Percentiles rank a stretch among this genome's conserved stretches.
phyloP scores from a whole-genome alignment of 2,113 vertebrate species.

The Tachysurus vachellii region DNA sequence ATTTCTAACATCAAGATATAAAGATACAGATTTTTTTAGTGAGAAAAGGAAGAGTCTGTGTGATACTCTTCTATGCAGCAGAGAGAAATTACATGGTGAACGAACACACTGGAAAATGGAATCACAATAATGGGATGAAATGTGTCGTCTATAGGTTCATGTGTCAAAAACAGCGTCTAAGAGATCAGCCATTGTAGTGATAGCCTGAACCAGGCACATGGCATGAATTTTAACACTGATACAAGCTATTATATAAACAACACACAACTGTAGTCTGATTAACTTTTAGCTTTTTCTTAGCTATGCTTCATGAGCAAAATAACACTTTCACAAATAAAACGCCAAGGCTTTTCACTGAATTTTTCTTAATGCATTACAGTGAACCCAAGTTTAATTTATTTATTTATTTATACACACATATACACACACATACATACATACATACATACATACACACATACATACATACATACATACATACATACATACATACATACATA shows the following conservation, averaged over 20 bases:
- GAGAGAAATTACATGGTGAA: neutral
- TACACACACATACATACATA: too few relatives aligned
- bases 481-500: too few relatives aligned
- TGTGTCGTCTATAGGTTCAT: neutral
- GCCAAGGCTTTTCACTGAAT: neutral
- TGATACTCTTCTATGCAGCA: neutral
- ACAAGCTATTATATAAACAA: neutral
- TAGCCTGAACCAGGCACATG: neutral
- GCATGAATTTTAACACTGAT: neutral
- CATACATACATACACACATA: too few relatives aligned
- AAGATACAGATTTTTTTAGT: neutral
- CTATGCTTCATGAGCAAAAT: neutral
- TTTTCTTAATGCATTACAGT: neutral
- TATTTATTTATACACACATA: too few relatives aligned
- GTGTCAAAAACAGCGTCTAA: neutral
- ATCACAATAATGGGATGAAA: conserved; percentile 1
- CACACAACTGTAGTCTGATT: neutral
- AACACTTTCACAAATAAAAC: neutral
- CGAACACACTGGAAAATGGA: neutral
- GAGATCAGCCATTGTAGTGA: neutral
- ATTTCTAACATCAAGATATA: conserved; percentile 44
- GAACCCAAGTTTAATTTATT: too few relatives aligned
- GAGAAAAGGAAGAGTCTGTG: neutral
- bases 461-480: too few relatives aligned
- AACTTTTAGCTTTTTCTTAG: neutral